Percentiles rank a stretch among this genome's conserved stretches.
phyloP scores from a whole-genome alignment of 2,113 vertebrate species.

The Lagopus leucura region DNA sequence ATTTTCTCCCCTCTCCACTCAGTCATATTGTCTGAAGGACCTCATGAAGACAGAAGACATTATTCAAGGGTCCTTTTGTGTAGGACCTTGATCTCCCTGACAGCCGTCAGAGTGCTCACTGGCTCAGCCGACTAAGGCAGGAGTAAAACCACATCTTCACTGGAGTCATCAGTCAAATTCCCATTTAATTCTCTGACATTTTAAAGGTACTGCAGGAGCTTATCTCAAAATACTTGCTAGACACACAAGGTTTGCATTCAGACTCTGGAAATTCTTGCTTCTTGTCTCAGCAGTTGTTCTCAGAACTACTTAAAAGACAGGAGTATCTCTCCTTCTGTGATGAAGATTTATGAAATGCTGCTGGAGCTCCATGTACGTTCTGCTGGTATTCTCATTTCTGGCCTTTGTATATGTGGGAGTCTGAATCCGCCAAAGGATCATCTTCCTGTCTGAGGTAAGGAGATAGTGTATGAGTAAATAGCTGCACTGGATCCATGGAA shows the following conservation, averaged over 20 bases:
- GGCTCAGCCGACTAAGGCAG: background rate
- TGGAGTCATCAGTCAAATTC: conserved; percentile 10
- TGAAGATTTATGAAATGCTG: conserved; percentile 16
- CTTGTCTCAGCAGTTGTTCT: background rate
- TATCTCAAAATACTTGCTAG: conserved; percentile 23
- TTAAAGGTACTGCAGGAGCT: conserved; percentile 39
- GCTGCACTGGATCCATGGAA: background rate
- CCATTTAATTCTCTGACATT: conserved; percentile 5
- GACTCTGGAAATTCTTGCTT: conserved; percentile 10
- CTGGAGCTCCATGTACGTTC: background rate
- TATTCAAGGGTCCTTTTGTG: conserved; percentile 23
- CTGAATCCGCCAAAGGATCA: background rate
- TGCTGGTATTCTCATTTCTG: background rate
- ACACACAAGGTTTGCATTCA: conserved; percentile 32
- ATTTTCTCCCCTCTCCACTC: conserved; percentile 19
- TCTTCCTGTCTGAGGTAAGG: background rate
- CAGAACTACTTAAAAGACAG: background rate
- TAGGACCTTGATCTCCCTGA: conserved; percentile 33
- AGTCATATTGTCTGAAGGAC: conserved; percentile 60
- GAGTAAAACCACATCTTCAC: background rate
- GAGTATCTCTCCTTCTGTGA: background rate
- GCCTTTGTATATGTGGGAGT: background rate
- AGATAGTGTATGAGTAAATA: background rate
- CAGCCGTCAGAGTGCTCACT: background rate
- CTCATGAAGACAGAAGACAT: conserved; percentile 25